phyloP scores from a whole-genome alignment of 2,888 invertebrate species.

The Sisyra nigra region DNA sequence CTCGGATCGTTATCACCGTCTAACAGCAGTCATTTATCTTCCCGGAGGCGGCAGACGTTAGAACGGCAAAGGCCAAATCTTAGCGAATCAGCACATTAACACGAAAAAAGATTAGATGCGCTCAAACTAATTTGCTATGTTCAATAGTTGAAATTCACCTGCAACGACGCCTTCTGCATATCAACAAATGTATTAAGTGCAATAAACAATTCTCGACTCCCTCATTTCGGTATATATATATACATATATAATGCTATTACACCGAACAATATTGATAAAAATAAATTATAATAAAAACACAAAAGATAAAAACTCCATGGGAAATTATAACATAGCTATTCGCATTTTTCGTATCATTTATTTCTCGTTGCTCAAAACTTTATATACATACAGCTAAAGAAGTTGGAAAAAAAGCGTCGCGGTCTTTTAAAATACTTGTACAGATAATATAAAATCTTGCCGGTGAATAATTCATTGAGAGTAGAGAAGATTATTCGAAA shows the following conservation, averaged over 20 bases:
- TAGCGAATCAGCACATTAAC: constrained; percentile 3
- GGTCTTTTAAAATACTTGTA: constrained; percentile 1
- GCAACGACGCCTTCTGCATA: too few species aligned
- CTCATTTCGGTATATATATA: background rate
- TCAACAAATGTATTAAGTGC: too few species aligned
- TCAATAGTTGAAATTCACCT: too few species aligned
- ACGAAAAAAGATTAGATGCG: background rate
- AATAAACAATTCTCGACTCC: too few species aligned
- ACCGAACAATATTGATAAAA: background rate
- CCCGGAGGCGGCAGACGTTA: constrained; percentile 12
- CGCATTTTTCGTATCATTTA: too few species aligned
- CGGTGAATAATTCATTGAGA: constrained; percentile 7
- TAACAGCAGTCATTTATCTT: constrained; percentile 26
- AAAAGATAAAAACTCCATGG: background rate
- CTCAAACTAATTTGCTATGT: too few species aligned
- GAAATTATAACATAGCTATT: background rate
- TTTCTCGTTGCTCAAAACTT: background rate
- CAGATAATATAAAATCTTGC: constrained; percentile 5
- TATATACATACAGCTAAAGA: background rate
- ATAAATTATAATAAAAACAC: background rate
- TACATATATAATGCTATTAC: background rate
- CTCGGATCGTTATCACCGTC: constrained; percentile 24
- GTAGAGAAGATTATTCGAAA: constrained; percentile 5
- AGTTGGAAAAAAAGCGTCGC: background rate
- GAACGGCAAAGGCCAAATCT: constrained; percentile 1